Conservation (phyloP, 2,888 invertebrate species). For the Trachelus troglodyta region DNA sequence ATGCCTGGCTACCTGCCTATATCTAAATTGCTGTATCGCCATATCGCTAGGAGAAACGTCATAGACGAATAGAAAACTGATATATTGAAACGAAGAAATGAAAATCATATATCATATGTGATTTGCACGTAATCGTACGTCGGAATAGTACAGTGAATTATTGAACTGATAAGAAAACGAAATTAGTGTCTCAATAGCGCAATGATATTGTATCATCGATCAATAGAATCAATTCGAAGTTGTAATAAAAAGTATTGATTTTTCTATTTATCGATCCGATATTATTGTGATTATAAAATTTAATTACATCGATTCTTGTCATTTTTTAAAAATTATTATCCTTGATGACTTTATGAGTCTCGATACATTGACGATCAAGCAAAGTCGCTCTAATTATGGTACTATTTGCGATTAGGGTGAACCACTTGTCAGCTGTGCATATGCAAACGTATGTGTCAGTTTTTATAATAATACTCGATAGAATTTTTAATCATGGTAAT, state of each 20-base stretch:
- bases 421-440: slow-evolving; percentile 29
- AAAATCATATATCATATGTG: neutral
- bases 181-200: neutral
- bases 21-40: neutral
- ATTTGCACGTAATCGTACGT: neutral
- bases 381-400: neutral
- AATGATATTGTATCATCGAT: too few species aligned
- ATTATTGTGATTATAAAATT: too few species aligned
- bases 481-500: slow-evolving; percentile 50
- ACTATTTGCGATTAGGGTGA: slow-evolving; percentile 22
- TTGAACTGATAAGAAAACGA: neutral
- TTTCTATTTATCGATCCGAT: too few species aligned
- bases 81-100: neutral
- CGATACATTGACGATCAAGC: neutral
- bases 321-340: neutral
- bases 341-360: neutral
- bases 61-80: neutral
- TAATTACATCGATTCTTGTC: too few species aligned
- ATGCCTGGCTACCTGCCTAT: neutral
- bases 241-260: neutral
- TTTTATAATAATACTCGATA: slow-evolving; percentile 46
- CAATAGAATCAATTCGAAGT: neutral
- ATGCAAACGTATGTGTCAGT: slow-evolving; percentile 20
- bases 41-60: neutral
- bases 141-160: neutral